Evolutionary conservation across 2,888 invertebrate genomes (phyloP).

Genomic region (Macrosoma leucophasiata): DNA sequence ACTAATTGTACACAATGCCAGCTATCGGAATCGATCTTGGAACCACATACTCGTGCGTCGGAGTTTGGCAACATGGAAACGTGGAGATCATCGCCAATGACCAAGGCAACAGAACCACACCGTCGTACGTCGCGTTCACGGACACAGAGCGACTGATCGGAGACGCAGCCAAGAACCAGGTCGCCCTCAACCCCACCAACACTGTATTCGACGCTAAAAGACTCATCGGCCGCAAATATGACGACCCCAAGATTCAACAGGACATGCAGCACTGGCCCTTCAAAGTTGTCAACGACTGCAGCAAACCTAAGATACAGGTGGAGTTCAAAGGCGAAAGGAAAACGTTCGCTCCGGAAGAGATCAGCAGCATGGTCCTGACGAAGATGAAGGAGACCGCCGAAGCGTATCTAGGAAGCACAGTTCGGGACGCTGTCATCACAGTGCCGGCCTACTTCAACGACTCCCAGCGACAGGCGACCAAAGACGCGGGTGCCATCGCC

Average conservation of each 20-base stretch:
- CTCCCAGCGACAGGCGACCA: conserved; percentile 85
- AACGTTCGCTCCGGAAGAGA: conserved; percentile 80
- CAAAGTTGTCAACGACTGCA: conserved; percentile 78
- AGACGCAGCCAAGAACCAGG: conserved; percentile 83
- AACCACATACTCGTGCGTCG: conserved; percentile 75
- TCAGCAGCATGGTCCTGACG: conserved; percentile 80
- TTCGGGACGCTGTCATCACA: conserved; percentile 86
- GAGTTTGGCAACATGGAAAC: conserved; percentile 78
- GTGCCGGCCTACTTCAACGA: conserved; percentile 89
- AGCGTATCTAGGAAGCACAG: conserved; percentile 79
- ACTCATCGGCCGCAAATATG: conserved; percentile 85
- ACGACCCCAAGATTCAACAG: conserved; percentile 82
- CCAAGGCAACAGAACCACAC: conserved; percentile 83
- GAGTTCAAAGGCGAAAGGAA: conserved; percentile 80
- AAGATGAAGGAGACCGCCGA: conserved; percentile 80
- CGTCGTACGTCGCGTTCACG: conserved; percentile 84
- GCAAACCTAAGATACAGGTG: conserved; percentile 81
- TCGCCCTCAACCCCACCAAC: conserved; percentile 83
- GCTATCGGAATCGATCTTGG: conserved; percentile 75
- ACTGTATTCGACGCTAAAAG: conserved; percentile 86
- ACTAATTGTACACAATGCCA: conserved; percentile 68
- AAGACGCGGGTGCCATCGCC: conserved; percentile 87
- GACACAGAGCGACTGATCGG: conserved; percentile 81
- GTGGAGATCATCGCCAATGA: conserved; percentile 83
- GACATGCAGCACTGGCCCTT: conserved; percentile 93